Conservation (phyloP, 2,113 vertebrate genomes). For the Phaethornis superciliosus region DNA sequence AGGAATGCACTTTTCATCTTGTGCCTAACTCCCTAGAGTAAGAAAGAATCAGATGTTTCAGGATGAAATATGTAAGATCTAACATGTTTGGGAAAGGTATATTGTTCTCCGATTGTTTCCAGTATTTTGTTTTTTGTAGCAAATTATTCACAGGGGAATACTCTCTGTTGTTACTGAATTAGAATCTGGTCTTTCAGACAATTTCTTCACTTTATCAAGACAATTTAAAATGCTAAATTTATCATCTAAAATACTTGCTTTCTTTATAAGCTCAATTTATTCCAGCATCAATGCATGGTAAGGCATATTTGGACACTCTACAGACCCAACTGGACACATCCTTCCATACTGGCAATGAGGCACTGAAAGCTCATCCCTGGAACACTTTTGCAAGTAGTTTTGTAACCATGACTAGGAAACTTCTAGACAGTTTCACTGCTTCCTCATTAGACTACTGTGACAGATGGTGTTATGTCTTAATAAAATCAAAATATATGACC, state of each 20-base stretch:
- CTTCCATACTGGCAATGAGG: neutral
- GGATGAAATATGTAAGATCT: neutral
- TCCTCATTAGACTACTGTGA: neutral
- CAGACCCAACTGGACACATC: neutral
- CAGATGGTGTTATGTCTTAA: neutral
- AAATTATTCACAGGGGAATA: neutral
- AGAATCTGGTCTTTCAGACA: neutral
- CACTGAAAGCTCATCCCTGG: neutral
- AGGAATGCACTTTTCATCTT: neutral
- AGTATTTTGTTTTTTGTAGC: neutral
- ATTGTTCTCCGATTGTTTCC: neutral
- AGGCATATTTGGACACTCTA: neutral
- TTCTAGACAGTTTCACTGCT: neutral
- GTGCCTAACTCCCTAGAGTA: neutral
- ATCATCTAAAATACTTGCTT: neutral
- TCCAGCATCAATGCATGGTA: neutral
- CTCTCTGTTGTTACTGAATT: neutral
- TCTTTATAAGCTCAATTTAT: neutral
- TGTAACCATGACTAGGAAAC: neutral
- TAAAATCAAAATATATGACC: conserved; percentile 27
- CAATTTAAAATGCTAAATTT: neutral
- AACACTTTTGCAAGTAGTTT: neutral
- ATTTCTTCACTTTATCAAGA: neutral
- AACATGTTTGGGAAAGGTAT: neutral
- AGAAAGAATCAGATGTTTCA: neutral